phyloP scores from a whole-genome alignment of 2,113 vertebrate genomes.

The Lucifuga dentata region DNA sequence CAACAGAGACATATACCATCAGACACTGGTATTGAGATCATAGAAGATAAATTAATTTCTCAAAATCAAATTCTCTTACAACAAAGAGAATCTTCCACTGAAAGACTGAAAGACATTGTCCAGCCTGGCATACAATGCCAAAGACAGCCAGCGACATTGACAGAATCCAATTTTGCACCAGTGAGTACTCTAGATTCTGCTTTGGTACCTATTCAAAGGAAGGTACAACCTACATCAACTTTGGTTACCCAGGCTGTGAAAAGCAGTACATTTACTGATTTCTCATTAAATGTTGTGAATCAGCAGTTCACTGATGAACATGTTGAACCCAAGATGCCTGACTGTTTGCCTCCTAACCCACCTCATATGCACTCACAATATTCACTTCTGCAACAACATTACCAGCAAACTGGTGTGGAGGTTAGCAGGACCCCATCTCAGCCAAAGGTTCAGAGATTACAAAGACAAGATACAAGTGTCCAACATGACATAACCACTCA shows the following conservation, averaged over 20 bases:
- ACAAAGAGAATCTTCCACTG: neutral
- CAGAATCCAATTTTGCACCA: slow-evolving; percentile 2
- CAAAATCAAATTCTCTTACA: slow-evolving; percentile 25
- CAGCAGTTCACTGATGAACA: slow-evolving; percentile 10
- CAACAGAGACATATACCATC: slow-evolving; percentile 31
- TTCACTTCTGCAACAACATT: slow-evolving; percentile 31
- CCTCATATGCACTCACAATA: slow-evolving; percentile 28
- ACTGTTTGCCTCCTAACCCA: slow-evolving; percentile 12
- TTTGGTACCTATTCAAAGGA: slow-evolving; percentile 6
- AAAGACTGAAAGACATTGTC: slow-evolving; percentile 11
- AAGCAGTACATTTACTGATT: neutral
- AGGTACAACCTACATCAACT: slow-evolving; percentile 20
- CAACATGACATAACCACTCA: slow-evolving; percentile 38
- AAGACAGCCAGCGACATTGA: neutral
- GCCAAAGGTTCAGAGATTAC: slow-evolving; percentile 5
- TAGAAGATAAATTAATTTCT: slow-evolving; percentile 14
- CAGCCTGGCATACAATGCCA: slow-evolving; percentile 33
- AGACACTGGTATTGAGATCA: neutral
- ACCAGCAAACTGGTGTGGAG: slow-evolving; percentile 29
- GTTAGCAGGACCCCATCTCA: slow-evolving; percentile 20
- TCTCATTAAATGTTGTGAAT: slow-evolving; percentile 17
- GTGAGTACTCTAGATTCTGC: slow-evolving; percentile 21
- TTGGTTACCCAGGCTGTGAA: neutral
- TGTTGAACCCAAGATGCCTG: slow-evolving; percentile 22
- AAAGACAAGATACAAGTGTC: slow-evolving; percentile 43